Evolutionary conservation across 2,888 invertebrate genomes (phyloP).

Genomic region (Eremobia ochroleuca): DNA sequence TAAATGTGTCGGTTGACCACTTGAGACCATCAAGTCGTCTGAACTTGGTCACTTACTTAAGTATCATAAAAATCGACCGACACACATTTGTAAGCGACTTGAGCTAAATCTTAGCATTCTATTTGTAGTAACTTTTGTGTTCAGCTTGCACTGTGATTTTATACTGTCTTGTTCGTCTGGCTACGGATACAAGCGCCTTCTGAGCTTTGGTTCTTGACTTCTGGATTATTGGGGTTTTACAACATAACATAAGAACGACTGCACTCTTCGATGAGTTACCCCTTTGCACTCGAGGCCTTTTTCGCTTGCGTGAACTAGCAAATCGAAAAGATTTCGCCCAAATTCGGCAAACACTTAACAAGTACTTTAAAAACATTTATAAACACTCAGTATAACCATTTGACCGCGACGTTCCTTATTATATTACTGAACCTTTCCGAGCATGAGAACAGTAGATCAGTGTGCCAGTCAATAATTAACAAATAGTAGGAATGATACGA

Average conservation of each 20-base stretch:
- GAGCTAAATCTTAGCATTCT: neutral
- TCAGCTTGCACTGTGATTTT: neutral
- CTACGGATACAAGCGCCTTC: neutral
- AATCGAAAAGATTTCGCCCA: too few species aligned
- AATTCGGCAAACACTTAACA: too few species aligned
- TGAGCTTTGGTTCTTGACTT: neutral
- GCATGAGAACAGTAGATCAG: neutral
- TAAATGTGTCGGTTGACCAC: constrained; percentile 14
- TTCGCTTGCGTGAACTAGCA: too few species aligned
- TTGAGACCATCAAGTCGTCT: constrained; percentile 39
- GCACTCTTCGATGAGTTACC: too few species aligned
- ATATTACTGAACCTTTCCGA: neutral
- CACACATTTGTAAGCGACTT: neutral
- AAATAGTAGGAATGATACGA: neutral
- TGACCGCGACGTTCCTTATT: neutral
- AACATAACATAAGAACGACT: too few species aligned
- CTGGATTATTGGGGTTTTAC: neutral
- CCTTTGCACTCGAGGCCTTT: too few species aligned
- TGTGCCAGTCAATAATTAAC: constrained; percentile 5
- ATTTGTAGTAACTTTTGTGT: neutral
- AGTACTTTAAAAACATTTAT: too few species aligned
- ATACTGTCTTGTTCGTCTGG: neutral
- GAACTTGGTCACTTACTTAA: constrained; percentile 11
- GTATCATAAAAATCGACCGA: constrained; percentile 1
- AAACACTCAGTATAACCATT: too few species aligned